A percentile compares a stretch with the other conserved stretches of the same genome.
phyloP scores from a whole-genome alignment of 2,113 vertebrate species.

The Corythornis cristatus region DNA sequence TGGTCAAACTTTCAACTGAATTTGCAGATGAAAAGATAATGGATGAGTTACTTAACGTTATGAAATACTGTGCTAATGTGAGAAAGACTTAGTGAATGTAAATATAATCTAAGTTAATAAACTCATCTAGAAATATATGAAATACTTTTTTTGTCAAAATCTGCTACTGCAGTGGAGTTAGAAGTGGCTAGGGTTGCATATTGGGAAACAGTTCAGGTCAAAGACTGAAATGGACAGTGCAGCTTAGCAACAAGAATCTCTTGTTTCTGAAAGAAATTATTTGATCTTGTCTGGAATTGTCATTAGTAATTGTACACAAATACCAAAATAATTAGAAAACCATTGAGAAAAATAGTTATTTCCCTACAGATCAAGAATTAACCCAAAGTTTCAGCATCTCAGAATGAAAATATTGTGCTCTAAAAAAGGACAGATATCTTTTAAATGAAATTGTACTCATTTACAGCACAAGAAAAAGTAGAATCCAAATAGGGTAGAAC shows the following conservation, averaged over 20 bases:
- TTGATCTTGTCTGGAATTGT: background rate
- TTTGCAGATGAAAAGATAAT: background rate
- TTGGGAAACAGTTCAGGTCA: background rate
- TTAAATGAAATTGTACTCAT: background rate
- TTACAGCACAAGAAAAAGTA: background rate
- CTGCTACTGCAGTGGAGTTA: background rate
- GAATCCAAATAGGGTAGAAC: background rate
- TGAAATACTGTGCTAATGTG: background rate
- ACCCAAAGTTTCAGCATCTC: background rate
- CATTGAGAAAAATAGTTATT: background rate
- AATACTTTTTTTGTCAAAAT: background rate
- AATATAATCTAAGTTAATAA: background rate
- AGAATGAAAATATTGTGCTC: background rate
- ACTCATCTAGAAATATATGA: background rate
- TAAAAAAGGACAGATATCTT: background rate
- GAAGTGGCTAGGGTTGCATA: background rate
- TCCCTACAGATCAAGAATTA: background rate
- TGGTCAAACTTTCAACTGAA: background rate
- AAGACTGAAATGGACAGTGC: background rate
- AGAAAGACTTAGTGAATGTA: background rate
- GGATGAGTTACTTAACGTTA: background rate
- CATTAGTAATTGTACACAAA: background rate
- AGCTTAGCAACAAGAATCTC: background rate
- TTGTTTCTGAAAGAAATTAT: background rate
- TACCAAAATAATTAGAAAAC: background rate